Percentiles rank a stretch among this genome's conserved stretches.
Evolutionary conservation across 2,797 vertebrate species (phyloP).

Genomic region (Peromyscus eremicus): DNA sequence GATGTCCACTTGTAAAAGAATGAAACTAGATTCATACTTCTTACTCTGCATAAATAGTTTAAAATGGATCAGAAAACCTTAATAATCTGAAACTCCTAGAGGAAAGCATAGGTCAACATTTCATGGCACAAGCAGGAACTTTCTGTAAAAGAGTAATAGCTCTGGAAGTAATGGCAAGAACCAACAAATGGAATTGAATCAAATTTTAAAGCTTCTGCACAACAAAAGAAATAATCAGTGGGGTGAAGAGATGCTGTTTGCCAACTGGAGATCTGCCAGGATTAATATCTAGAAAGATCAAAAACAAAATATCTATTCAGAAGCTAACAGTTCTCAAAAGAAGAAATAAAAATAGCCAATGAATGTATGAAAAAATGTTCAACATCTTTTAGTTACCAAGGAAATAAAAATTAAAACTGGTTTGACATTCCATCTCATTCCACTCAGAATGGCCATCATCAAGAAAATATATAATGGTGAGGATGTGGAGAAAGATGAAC

Average conservation of each 20-base stretch:
- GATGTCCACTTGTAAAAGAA: neutral
- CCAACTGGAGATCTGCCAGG: neutral
- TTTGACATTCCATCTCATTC: neutral
- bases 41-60: neutral
- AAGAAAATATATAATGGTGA: neutral
- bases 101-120: neutral
- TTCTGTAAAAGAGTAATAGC: neutral
- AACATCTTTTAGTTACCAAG: neutral
- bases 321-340: neutral
- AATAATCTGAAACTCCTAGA: neutral
- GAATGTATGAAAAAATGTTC: neutral
- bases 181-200: neutral
- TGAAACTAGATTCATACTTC: neutral
- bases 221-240: neutral
- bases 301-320: neutral
- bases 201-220: neutral
- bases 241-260: neutral
- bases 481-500: neutral
- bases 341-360: neutral
- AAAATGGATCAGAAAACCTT: neutral
- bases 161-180: neutral
- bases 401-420: neutral
- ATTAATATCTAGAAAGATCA: neutral
- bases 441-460: neutral
- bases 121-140: neutral